phyloP scores from a whole-genome alignment of 2,113 vertebrate species.

The Lichenostomus cassidix region DNA sequence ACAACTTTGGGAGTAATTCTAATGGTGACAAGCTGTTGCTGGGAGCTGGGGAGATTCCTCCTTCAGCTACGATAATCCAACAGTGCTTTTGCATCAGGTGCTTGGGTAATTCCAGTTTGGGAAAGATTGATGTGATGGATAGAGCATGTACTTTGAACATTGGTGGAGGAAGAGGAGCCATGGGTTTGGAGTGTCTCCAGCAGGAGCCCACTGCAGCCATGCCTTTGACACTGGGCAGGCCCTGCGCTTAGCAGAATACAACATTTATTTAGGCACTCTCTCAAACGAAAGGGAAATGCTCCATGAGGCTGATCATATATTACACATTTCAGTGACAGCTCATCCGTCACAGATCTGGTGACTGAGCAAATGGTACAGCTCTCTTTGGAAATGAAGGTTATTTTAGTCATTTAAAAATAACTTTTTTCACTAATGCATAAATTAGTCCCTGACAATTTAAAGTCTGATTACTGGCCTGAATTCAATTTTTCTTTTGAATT shows the following conservation, averaged over 20 bases:
- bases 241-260: neutral
- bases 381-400: neutral
- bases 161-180: neutral
- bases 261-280: slow-evolving; percentile 15
- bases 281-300: slow-evolving; percentile 15
- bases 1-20: neutral
- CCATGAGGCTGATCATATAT: neutral
- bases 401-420: neutral
- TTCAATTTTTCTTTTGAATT: neutral
- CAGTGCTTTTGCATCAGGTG: neutral
- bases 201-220: neutral
- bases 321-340: neutral
- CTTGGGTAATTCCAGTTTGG: neutral
- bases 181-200: neutral
- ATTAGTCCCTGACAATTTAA: neutral
- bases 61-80: neutral
- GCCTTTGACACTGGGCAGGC: slow-evolving; percentile 15
- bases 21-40: neutral
- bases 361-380: neutral
- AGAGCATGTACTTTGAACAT: neutral
- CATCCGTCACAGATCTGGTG: neutral
- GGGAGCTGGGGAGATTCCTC: neutral
- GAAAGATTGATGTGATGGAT: neutral
- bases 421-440: neutral
- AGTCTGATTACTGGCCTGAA: neutral